Conservation (phyloP, 2,888 invertebrate species). For the Tanypteryx hageni region DNA sequence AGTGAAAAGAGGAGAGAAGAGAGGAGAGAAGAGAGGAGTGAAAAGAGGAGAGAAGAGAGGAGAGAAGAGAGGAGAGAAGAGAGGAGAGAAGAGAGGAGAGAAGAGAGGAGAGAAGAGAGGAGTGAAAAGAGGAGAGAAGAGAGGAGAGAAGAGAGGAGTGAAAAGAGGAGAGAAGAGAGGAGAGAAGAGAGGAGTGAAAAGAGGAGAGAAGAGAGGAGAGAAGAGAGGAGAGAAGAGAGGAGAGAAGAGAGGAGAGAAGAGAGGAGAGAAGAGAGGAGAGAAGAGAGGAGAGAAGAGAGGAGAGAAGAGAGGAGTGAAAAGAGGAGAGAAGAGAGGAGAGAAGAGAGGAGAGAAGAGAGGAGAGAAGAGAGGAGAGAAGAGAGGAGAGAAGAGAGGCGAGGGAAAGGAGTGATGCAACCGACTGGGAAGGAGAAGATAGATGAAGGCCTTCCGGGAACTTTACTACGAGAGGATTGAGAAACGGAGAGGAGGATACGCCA, state of each 20-base stretch:
- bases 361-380: neutral
- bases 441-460: constrained; percentile 3
- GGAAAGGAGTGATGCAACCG: neutral
- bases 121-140: too few species aligned
- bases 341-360: neutral
- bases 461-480: neutral
- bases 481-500: too few species aligned
- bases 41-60: too few species aligned
- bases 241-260: neutral
- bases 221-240: neutral
- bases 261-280: neutral
- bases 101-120: too few species aligned
- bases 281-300: neutral
- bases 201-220: neutral
- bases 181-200: neutral
- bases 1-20: too few species aligned
- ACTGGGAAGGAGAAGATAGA: neutral
- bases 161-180: neutral
- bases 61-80: too few species aligned
- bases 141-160: neutral
- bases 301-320: neutral
- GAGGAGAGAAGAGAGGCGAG: neutral
- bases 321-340: neutral
- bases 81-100: too few species aligned
- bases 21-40: too few species aligned